A percentile compares a stretch with the other conserved stretches of the same genome.
Evolutionary conservation across 2,888 invertebrate species (phyloP).

Genomic region (Callimorpha dominula): DNA sequence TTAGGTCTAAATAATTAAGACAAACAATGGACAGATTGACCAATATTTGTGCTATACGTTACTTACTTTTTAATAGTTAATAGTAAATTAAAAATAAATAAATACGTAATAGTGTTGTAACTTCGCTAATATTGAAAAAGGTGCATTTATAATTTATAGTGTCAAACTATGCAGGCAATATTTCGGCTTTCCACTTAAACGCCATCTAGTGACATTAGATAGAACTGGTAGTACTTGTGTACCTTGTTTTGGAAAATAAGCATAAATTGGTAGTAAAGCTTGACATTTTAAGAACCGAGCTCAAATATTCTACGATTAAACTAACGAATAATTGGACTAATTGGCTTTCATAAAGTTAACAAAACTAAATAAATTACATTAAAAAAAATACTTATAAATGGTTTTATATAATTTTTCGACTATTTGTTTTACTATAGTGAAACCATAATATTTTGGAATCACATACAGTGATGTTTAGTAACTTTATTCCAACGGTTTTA

Average conservation of each 20-base stretch:
- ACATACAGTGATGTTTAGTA: background rate
- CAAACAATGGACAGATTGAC: no score
- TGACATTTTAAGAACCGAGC: background rate
- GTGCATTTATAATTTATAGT: background rate
- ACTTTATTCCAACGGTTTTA: constrained; percentile 41
- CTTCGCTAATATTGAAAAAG: background rate
- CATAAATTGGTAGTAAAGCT: background rate
- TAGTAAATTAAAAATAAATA: background rate
- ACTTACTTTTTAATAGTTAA: no score
- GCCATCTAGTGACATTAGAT: constrained; percentile 27
- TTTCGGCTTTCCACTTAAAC: constrained; percentile 6
- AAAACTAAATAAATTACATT: constrained; percentile 1
- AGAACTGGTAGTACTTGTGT: constrained; percentile 20
- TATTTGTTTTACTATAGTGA: background rate
- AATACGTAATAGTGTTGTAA: background rate
- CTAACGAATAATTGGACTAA: constrained; percentile 9
- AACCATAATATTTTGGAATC: background rate
- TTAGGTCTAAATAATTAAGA: no score
- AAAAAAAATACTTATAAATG: background rate
- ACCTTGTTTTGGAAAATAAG: background rate
- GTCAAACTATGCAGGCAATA: background rate
- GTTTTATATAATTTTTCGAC: background rate
- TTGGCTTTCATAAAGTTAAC: constrained; percentile 9
- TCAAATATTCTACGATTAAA: background rate
- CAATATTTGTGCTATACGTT: no score